phyloP scores from a whole-genome alignment of 1,140 invertebrate species.

The Nasonia longicornis region DNA sequence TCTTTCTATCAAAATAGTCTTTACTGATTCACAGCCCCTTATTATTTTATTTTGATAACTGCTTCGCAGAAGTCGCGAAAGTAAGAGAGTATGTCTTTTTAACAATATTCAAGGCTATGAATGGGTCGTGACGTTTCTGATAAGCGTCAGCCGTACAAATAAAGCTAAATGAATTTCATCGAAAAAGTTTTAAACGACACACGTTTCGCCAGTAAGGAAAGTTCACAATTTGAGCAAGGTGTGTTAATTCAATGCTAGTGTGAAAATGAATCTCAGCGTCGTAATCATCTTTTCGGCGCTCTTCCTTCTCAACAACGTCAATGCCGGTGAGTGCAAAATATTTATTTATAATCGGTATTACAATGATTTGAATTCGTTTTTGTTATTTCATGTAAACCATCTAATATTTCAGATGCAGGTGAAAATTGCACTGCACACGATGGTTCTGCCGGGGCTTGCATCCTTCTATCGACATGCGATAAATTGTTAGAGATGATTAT shows the following conservation, averaged over 20 bases:
- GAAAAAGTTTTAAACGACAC: not conserved
- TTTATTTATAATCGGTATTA: not conserved
- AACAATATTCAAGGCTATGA: not conserved
- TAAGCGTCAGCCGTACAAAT: conserved; percentile 30
- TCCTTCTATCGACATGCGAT: not conserved
- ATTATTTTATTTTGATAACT: too few relatives aligned
- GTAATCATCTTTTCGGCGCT: not conserved
- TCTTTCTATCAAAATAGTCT: too few relatives aligned
- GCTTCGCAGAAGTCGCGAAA: not conserved
- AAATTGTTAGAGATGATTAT: not conserved
- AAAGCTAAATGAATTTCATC: conserved; percentile 18
- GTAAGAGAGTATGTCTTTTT: not conserved
- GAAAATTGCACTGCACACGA: not conserved
- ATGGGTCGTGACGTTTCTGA: conserved; percentile 27
- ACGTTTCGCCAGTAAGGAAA: not conserved
- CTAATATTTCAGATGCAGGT: not conserved
- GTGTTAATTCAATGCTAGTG: not conserved
- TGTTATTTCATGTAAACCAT: not conserved
- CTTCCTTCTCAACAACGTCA: not conserved
- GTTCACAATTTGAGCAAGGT: conserved; percentile 1
- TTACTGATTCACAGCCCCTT: too few relatives aligned
- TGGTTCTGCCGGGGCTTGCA: not conserved
- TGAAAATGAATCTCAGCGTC: not conserved
- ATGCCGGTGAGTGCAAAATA: not conserved
- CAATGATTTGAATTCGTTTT: not conserved